A percentile compares a stretch with the other conserved stretches of the same genome.
These are phyloP conservation scores for Neopelma chrysocephalum DNA, from an alignment of 2,797 vertebrate species.

Conservation along the genomic window DNA sequence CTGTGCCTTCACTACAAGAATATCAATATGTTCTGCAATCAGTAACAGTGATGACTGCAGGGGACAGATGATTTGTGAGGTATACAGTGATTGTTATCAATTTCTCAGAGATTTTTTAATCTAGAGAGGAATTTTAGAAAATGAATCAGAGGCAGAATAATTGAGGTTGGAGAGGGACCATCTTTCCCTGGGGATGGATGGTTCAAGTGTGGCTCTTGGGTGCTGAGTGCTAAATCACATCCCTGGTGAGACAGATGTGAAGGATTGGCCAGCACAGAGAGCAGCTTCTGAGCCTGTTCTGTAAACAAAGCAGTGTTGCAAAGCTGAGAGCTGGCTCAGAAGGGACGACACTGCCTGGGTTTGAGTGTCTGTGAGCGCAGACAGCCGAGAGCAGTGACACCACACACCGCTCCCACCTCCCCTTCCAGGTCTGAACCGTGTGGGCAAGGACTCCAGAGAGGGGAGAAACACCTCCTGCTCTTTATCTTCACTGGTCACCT, in stretches of 20 bases:
- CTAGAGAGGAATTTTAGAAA: not conserved
- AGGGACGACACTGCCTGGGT: not conserved
- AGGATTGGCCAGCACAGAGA: conserved; percentile 55
- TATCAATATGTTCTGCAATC: not conserved
- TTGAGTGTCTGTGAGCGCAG: not conserved
- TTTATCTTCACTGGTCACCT: not conserved
- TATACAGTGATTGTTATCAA: not conserved
- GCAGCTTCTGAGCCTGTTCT: conserved; percentile 1
- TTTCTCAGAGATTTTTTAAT: not conserved
- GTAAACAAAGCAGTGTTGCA: conserved; percentile 4
- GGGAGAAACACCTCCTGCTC: not conserved
- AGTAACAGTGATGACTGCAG: not conserved
- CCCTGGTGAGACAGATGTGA: not conserved
- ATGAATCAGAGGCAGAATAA: not conserved
- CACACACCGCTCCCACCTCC: not conserved
- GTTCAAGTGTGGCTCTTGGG: not conserved
- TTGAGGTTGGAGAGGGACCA: not conserved
- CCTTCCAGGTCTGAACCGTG: not conserved
- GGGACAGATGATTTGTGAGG: not conserved
- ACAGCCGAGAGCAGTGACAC: not conserved
- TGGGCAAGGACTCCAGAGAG: not conserved
- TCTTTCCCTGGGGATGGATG: not conserved
- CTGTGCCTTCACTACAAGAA: not conserved
- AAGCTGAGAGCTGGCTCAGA: not conserved
- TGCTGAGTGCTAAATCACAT: not conserved